Conservation (phyloP, 1,140 invertebrate genomes). For the Drosophila persimilis region DNA sequence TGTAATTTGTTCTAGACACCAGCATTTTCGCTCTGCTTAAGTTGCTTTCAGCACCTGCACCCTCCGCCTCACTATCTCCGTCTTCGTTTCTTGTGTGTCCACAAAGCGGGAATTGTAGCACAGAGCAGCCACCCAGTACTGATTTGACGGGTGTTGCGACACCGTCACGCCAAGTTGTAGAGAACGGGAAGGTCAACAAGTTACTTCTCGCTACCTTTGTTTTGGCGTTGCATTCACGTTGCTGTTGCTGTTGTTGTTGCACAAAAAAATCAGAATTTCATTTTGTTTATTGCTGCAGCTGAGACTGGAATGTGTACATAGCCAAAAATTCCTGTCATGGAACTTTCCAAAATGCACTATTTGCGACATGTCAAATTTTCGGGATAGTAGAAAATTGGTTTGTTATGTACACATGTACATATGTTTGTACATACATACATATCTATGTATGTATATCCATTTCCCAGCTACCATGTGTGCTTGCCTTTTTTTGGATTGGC, state of each 20-base stretch:
- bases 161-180: conserved; percentile 50
- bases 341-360: neutral
- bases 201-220: conserved; percentile 28
- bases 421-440: no score
- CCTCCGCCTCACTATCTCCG: conserved; percentile 7
- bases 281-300: neutral
- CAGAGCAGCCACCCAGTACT: conserved; percentile 1
- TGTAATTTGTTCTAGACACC: conserved; percentile 31
- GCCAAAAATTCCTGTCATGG: no score
- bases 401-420: no score
- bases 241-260: neutral
- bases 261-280: neutral
- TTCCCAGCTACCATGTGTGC: neutral
- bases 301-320: no score
- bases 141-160: conserved; percentile 50
- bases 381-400: no score
- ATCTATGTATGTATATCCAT: neutral
- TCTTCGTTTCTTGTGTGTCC: neutral
- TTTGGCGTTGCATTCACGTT: conserved; percentile 16
- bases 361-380: neutral
- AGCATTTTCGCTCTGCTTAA: conserved; percentile 19
- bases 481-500: neutral
- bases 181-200: conserved; percentile 67
- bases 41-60: conserved; percentile 3
- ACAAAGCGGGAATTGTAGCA: conserved; percentile 8